phyloP scores from a whole-genome alignment of 2,797 vertebrate species.

The Muscicapa comitata region DNA sequence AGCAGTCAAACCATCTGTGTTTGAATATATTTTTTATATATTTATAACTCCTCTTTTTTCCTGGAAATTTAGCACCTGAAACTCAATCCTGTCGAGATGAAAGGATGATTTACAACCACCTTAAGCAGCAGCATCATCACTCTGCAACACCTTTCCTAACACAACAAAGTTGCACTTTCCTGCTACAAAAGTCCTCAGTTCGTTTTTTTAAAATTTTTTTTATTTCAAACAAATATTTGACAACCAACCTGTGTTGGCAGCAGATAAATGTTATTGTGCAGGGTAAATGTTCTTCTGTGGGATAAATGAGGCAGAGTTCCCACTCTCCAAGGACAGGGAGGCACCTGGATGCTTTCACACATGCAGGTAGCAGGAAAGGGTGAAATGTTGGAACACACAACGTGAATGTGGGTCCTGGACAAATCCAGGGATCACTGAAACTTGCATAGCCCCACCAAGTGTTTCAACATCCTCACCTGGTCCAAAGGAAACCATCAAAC shows the following conservation, averaged over 20 bases:
- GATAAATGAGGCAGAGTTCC: not conserved
- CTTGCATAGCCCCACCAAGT: accelerated
- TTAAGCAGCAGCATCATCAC: not conserved
- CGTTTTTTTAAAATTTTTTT: not conserved
- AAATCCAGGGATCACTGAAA: not conserved
- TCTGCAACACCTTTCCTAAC: not conserved
- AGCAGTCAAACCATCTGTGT: accelerated
- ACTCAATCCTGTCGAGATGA: not conserved
- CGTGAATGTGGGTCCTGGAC: not conserved
- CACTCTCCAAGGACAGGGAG: not conserved
- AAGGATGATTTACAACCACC: not conserved
- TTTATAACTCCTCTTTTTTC: not conserved
- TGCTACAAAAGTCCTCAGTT: not conserved
- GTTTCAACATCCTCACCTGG: not conserved
- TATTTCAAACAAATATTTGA: not conserved
- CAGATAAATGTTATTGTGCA: not conserved
- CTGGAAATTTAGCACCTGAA: not conserved
- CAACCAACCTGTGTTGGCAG: not conserved
- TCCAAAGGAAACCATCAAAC: not conserved
- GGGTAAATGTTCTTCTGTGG: not conserved
- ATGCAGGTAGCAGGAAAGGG: accelerated
- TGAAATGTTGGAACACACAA: not conserved
- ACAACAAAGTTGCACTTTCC: not conserved
- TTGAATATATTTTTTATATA: not conserved
- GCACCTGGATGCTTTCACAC: not conserved